Base-by-base conservation (phyloP, 1,140 invertebrate genomes). In the Calycopis cecrops region DNA sequence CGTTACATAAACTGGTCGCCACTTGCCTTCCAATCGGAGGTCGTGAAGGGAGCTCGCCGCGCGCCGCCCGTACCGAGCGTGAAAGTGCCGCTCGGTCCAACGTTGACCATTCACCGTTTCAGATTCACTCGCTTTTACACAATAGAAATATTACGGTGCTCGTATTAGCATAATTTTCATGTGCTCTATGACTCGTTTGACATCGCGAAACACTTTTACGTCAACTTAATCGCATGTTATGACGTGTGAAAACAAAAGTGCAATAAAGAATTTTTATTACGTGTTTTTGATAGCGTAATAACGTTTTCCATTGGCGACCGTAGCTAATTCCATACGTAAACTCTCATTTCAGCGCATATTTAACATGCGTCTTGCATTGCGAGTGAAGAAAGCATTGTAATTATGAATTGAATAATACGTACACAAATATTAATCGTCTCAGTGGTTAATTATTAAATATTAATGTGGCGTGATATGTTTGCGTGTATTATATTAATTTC, bases 41-140 rank as follows among this genome's bases (percentile, higher is more conserved):
- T 65, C 63, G 69, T 65, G 65, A 69, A 63, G 6, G 61, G 59
- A 57, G 40, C 44, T 17, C 59, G 60, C 40, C 16, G 40, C 35
- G 35, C 21, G 47, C 67, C 33, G 48, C 59, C 57, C 60, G 53
- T 59, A 50, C 48, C 58, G 74, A 79, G 70, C 70, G 80, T 79
- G 80, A 84, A 84, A 84, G 80, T 84, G 73, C 70, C 66, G 57
- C 66, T 62, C 65, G 59, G 48, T 28, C 10, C 38, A 40, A 16
- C 16, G 52, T 52, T 69, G 62, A 47, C 65, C 57, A 62, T 62
- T 61, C 63, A 69, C 65, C 64, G 73, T 71, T 70, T 69, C 63
- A 68, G 65, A 70, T 63, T 79, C 71, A 71, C 74, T 79, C 69
- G 69, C 65, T 63, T 71, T 67, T 63, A 73, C 59, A 69, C 67